Evolutionary conservation across 2,113 vertebrate genomes (phyloP).

Genomic region (Cyphomyrus discorhynchus): DNA sequence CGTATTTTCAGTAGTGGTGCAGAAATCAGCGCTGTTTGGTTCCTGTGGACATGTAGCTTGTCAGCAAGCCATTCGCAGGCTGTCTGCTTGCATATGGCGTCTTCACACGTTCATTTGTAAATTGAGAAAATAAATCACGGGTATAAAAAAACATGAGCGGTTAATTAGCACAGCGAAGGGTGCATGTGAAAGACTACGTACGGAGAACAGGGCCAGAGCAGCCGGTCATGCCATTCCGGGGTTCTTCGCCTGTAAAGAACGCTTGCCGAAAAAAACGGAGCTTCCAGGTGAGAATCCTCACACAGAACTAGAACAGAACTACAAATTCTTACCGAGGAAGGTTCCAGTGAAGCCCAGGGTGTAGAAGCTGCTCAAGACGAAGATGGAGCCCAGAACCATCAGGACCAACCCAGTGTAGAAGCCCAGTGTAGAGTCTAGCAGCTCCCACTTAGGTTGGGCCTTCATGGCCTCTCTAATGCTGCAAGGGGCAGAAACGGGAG

Average conservation of each 20-base stretch:
- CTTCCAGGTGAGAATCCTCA: neutral
- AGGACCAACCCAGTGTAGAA: constrained; percentile 61
- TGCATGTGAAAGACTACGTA: neutral
- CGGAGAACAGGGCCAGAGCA: neutral
- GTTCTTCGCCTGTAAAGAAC: neutral
- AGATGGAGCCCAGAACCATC: constrained; percentile 60
- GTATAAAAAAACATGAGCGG: neutral
- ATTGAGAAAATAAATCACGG: neutral
- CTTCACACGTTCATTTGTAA: neutral
- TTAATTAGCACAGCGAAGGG: neutral
- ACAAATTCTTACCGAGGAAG: constrained; percentile 75
- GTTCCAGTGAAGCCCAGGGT: constrained; percentile 87
- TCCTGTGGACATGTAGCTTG: neutral
- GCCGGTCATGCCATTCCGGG: neutral
- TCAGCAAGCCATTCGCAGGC: neutral
- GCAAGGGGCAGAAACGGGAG: constrained; percentile 13
- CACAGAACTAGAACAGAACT: neutral
- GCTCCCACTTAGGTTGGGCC: constrained; percentile 65
- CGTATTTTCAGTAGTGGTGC: neutral
- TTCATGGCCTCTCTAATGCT: constrained; percentile 84
- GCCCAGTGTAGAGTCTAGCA: constrained; percentile 56
- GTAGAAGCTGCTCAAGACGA: constrained; percentile 86
- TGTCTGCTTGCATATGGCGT: neutral
- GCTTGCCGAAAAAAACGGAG: neutral
- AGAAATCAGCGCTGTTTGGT: neutral